Conservation (phyloP, 2,888 invertebrate genomes). For the Linyphia triangularis region DNA sequence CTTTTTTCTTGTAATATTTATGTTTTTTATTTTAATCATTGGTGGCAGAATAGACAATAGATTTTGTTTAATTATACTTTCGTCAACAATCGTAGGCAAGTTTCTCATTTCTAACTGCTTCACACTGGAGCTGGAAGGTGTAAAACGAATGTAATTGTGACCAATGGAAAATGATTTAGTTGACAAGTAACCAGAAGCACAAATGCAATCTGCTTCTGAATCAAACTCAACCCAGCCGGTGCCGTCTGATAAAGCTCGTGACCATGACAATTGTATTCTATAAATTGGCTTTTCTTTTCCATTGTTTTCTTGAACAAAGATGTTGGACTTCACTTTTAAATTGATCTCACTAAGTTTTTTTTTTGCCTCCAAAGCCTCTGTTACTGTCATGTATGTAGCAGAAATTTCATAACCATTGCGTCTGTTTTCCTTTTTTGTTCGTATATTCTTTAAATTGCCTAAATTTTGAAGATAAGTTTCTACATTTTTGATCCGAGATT, state of each 20-base stretch:
- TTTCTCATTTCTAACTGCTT: constrained; percentile 53
- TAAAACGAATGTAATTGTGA: constrained; percentile 37
- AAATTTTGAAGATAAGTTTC: constrained; percentile 15
- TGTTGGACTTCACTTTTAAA: not conserved
- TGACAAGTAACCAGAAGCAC: constrained; percentile 47
- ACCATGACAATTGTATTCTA: constrained; percentile 37
- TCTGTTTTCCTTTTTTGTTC: not conserved
- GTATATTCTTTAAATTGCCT: constrained; percentile 19
- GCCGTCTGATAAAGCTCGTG: constrained; percentile 32
- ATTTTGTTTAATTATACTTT: not conserved
- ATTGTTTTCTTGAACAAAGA: not conserved
- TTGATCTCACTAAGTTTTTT: not conserved
- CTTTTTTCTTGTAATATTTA: constrained; percentile 13
- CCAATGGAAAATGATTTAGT: constrained; percentile 18
- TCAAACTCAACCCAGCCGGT: constrained; percentile 48
- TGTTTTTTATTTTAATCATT: not conserved
- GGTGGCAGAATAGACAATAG: not conserved
- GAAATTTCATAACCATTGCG: constrained; percentile 11
- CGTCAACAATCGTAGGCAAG: constrained; percentile 18
- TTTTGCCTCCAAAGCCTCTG: constrained; percentile 44
- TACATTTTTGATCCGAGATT: not conserved
- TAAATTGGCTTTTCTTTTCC: constrained; percentile 30
- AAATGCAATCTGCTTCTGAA: constrained; percentile 44
- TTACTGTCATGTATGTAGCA: constrained; percentile 35
- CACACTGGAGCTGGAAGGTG: not conserved